Base-by-base conservation (phyloP, 2,888 invertebrate species). In the Nycteola revayana region DNA sequence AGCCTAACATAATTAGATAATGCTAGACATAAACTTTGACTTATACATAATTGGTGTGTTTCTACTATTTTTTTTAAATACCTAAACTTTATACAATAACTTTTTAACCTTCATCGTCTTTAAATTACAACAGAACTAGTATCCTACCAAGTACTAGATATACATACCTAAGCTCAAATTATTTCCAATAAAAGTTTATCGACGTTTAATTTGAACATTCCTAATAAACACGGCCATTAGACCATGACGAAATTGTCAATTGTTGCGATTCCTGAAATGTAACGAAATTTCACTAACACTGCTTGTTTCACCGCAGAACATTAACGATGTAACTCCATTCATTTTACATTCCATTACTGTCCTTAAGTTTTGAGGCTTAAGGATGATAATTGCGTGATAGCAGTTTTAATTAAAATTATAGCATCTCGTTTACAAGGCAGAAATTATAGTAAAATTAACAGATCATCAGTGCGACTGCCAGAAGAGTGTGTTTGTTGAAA, bases 221-320 rank as follows among this genome's bases (percentile, higher is more conserved):
- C 43, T 54, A 55, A 62, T 60, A 66, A 64, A 57, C 57, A 55
- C 44, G 33, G 25, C 36, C 52, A 51, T 60, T 66, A 57, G 62
- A 42, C 53, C 62, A 50, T 59, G 56, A 55, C 47, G 44, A 37
- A 58, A 65, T 62, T 62, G 60, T 56, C 53, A 52, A 50, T 47
- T 48, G 58, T 53, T 52, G 46, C 57, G 59, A 66, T 60, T 54
- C 49, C 59, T 55, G 54, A 60, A 60, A 59, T 52, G 60, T 65
- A 66, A 68, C 64, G 60, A 64, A 65, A 64, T 64, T 67, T 66
- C 62, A 64, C 63, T 49, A 59, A 60, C 60, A 56, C 49, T 41
- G 42, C 36, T 45, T 49, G 43, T 35, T 29, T 24, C 28, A 38
- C 38, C 38, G 25, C 47, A 45, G 22, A 36, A 25, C 32, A 49